These are phyloP conservation scores for Brachionus rotundiformis DNA, from an alignment of 1,140 invertebrate genomes.

Conservation along the genomic window DNA sequence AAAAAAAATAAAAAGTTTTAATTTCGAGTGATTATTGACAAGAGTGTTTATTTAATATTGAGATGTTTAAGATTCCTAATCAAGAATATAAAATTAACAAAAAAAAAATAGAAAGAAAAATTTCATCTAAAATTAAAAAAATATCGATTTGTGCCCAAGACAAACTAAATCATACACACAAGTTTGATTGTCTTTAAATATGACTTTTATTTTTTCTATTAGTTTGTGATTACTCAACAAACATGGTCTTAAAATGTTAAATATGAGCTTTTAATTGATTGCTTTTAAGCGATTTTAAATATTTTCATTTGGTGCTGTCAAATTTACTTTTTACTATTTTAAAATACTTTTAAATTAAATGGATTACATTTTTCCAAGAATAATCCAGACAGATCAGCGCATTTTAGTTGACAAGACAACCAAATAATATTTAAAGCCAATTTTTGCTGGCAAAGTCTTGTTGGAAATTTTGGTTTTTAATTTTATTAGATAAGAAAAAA, in stretches of 20 bases:
- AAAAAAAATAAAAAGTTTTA: background rate
- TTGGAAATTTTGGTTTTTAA: too few species aligned
- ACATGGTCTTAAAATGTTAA: slow-evolving; percentile 7
- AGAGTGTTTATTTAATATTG: background rate
- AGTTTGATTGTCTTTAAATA: background rate
- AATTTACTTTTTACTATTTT: background rate
- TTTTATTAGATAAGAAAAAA: too few species aligned
- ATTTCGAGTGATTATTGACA: slow-evolving; percentile 14
- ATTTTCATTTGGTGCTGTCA: background rate
- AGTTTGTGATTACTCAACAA: slow-evolving; percentile 9
- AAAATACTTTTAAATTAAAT: background rate
- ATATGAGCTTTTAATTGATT: slow-evolving; percentile 32
- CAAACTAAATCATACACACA: background rate
- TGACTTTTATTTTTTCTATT: background rate
- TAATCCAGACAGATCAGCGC: too few species aligned
- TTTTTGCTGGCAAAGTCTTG: too few species aligned
- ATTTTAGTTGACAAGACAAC: too few species aligned
- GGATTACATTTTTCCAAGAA: too few species aligned
- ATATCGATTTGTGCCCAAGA: background rate
- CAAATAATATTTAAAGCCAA: too few species aligned
- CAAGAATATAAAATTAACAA: background rate
- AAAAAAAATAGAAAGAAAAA: background rate
- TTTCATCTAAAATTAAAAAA: background rate
- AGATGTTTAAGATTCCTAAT: background rate
- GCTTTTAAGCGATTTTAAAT: slow-evolving; percentile 20